phyloP scores from a whole-genome alignment of 53 echinoderm and acorn worm genomes.

The Mesocentrotus franciscanus region DNA sequence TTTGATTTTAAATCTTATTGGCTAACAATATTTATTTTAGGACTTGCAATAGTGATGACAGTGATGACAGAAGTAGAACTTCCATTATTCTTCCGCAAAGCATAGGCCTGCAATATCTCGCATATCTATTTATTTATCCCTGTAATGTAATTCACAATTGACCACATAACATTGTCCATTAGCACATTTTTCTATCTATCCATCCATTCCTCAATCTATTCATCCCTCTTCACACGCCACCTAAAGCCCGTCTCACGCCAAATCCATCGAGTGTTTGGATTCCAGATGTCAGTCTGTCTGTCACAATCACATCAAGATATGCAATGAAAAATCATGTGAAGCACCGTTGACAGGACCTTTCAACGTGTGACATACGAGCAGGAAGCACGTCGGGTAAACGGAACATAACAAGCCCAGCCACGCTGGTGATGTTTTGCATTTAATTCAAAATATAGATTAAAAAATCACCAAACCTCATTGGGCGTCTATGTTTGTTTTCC shows the following conservation, averaged over 20 bases:
- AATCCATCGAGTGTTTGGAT: slow-evolving; percentile 17
- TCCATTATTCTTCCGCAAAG: no score
- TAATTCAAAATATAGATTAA: slow-evolving; percentile 17
- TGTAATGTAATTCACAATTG: neutral
- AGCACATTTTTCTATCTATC: neutral
- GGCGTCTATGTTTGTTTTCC: neutral
- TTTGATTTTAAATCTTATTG: no score
- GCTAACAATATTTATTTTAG: no score
- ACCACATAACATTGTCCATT: neutral
- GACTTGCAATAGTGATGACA: no score
- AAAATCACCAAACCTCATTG: neutral
- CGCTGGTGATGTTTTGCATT: neutral
- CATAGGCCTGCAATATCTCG: neutral
- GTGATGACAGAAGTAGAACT: no score
- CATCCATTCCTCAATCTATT: neutral
- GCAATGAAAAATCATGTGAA: slow-evolving; percentile 15
- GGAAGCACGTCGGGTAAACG: slow-evolving; percentile 12
- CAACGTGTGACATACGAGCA: slow-evolving; percentile 32
- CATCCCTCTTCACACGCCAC: neutral
- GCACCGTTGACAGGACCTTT: slow-evolving; percentile 21
- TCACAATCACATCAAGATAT: slow-evolving; percentile 2
- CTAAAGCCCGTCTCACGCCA: neutral
- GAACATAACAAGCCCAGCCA: neutral
- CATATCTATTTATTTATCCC: neutral
- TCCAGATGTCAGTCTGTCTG: slow-evolving; percentile 41